Base-by-base conservation (phyloP, 2,113 vertebrate genomes). In the Paramormyrops kingsleyae region DNA sequence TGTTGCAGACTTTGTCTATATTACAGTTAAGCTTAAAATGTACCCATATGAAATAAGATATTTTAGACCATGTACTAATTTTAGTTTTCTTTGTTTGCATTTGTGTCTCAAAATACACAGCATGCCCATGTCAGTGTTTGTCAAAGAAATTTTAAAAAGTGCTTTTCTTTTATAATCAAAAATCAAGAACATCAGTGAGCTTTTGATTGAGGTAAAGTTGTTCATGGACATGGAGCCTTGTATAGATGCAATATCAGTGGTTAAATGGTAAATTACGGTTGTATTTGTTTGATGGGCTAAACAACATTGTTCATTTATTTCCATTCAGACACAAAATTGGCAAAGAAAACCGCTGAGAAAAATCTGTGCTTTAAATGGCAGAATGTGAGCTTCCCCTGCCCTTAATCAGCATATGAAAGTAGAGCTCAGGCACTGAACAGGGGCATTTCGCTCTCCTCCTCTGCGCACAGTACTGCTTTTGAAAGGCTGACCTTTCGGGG, bases 401-500 rank as follows among this genome's bases (percentile, higher is more conserved):
- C 77, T 84, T 83, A 83, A 83, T 84, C 77, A 59, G 50, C 35
- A 46, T 83, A 52, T 35, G 44, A 77, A 74, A 44, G 83, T 27
- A 56, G 27, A n/a, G 56, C 88, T 87, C 24, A 21, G 8, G 6
- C 83, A 13, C 8, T 0, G 21, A 0, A 47, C 42, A 85, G 44
- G 35, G 9, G 12, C 46, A 85, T 80, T 90, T 91, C 88, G 80
- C 70, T 85, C 50, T 59, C 88, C 91, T 84, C 90, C 88, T 53
- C 53, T 74, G 46, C n/a, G 5, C 44, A 44, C 80, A 42, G 27
- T 86, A 49, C 88, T 88, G 47, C 85, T 86, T 77, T 47, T 87
- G 83, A 89, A 56, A 90, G 27, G 80, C 77, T 90, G 88, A 90
- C 84, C 91, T 90, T 89, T 87, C 46, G 42, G 21, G 42, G 56